Evolutionary conservation across 2,888 invertebrate species (phyloP).

Genomic region (Trileptium ribeirensis): DNA sequence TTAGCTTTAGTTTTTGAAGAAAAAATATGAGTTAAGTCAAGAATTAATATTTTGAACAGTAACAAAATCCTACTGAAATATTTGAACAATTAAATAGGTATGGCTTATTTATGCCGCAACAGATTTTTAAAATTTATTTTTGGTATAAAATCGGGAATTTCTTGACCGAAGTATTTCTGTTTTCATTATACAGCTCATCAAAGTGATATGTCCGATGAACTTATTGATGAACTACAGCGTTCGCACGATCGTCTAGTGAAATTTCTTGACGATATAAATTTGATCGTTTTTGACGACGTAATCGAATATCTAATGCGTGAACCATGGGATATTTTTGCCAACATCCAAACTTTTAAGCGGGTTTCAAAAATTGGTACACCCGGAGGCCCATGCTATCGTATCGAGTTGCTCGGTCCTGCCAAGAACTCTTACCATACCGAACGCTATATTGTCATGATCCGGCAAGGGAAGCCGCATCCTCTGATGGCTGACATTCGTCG

Average conservation of each 20-base stretch:
- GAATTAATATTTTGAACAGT: no score
- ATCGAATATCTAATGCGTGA: background rate
- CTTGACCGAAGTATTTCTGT: no score
- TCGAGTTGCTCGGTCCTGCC: background rate
- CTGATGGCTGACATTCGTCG: background rate
- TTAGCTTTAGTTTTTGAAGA: no score
- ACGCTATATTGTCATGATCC: background rate
- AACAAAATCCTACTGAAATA: no score
- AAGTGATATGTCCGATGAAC: background rate
- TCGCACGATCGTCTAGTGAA: background rate
- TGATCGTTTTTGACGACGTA: background rate
- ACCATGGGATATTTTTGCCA: background rate
- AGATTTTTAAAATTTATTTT: no score
- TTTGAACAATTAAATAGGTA: no score
- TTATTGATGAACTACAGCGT: background rate
- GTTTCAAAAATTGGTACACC: background rate
- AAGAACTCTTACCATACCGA: background rate
- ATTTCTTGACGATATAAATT: background rate
- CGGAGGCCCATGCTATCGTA: background rate
- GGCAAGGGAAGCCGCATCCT: background rate
- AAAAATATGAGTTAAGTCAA: no score
- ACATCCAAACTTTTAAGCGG: background rate
- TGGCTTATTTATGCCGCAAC: no score
- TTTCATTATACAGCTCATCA: background rate
- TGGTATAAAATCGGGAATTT: no score